Percentiles rank a stretch among this genome's conserved stretches.
These are phyloP conservation scores for Nannoperca obscura DNA, from an alignment of 2,797 vertebrate genomes.

Conservation along the genomic window DNA sequence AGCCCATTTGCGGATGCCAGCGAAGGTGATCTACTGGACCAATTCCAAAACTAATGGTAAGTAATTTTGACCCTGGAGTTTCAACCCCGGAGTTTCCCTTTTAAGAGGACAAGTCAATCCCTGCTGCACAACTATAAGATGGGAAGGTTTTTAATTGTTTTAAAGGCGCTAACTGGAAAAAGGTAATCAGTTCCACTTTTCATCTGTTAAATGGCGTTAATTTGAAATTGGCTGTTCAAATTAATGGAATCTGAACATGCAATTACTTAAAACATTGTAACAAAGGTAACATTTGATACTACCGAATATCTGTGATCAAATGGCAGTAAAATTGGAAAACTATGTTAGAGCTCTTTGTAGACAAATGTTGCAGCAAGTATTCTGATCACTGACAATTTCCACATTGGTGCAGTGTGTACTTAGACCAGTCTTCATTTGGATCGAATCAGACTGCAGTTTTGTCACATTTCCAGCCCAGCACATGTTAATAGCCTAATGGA, in stretches of 20 bases:
- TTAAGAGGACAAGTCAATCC: constrained; percentile 12
- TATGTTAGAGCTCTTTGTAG: constrained; percentile 12
- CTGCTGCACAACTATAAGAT: not conserved
- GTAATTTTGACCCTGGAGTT: no score
- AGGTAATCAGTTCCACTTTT: constrained; percentile 19
- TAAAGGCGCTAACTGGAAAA: not conserved
- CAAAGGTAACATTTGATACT: constrained; percentile 17
- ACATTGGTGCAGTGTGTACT: constrained; percentile 28
- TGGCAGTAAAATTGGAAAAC: constrained; percentile 23
- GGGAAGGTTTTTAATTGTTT: constrained; percentile 26
- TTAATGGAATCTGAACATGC: constrained; percentile 15
- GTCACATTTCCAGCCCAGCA: constrained; percentile 64
- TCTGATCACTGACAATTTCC: constrained; percentile 47
- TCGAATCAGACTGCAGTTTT: constrained; percentile 70
- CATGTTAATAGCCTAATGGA: constrained; percentile 60
- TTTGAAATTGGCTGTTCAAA: constrained; percentile 34
- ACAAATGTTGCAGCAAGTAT: constrained; percentile 34
- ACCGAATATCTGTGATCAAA: constrained; percentile 31
- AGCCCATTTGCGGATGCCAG: no score
- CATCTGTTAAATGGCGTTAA: constrained; percentile 31
- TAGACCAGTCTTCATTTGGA: constrained; percentile 46
- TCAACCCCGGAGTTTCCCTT: no score
- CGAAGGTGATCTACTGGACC: no score
- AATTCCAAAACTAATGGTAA: no score
- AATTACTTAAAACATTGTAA: constrained; percentile 11